phyloP scores from a whole-genome alignment of 2,888 invertebrate species.

The Acleris literana region DNA sequence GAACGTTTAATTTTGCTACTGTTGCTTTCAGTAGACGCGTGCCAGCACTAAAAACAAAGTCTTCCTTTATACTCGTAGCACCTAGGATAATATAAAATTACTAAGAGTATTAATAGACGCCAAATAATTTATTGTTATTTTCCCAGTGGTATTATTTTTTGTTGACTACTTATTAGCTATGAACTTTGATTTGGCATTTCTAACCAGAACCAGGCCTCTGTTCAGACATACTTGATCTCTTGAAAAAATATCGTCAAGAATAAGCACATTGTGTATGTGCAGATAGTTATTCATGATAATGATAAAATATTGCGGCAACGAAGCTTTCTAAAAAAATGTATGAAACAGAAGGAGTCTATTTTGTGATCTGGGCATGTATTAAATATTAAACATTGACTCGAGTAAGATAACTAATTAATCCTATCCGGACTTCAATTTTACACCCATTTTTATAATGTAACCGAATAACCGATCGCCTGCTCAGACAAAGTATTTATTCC shows the following conservation, averaged over 20 bases:
- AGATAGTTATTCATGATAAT: too few relatives aligned
- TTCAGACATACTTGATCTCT: conserved; percentile 38
- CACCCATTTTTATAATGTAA: too few relatives aligned
- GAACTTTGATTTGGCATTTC: conserved; percentile 22
- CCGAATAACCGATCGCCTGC: too few relatives aligned
- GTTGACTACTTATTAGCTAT: conserved; percentile 21
- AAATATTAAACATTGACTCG: too few relatives aligned
- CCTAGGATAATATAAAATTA: conserved; percentile 38
- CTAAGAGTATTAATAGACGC: conserved; percentile 76
- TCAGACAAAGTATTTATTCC: too few relatives aligned
- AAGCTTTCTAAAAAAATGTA: too few relatives aligned
- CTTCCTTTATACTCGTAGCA: conserved; percentile 17
- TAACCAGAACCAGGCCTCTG: conserved; percentile 13
- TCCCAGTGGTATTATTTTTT: conserved; percentile 53
- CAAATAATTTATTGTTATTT: conserved; percentile 70
- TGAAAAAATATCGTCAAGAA: conserved; percentile 17
- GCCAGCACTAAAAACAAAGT: conserved; percentile 25
- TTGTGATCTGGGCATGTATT: too few relatives aligned
- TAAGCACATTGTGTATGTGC: not conserved
- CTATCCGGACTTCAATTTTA: too few relatives aligned
- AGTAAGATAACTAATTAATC: too few relatives aligned
- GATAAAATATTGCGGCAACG: too few relatives aligned
- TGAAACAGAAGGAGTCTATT: too few relatives aligned
- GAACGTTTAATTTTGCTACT: too few relatives aligned
- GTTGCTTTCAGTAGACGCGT: conserved; percentile 2